These are phyloP conservation scores for Phylloscopus trochilus DNA, from an alignment of 2,113 vertebrate species.

Conservation along the genomic window DNA sequence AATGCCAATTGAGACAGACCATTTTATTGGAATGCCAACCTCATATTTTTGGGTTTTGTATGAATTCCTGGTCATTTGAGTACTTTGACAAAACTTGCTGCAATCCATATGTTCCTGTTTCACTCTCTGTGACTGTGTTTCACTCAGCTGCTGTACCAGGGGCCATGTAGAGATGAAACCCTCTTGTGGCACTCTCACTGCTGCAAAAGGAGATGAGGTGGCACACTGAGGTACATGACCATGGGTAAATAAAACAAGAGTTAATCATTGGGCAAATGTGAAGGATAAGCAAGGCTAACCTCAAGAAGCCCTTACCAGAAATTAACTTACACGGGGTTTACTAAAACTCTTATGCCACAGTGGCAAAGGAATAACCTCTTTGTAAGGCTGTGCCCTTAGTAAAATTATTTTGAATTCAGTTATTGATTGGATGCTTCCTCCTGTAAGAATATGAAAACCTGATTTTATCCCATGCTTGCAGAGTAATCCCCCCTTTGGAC, in stretches of 20 bases:
- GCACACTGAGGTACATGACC: neutral
- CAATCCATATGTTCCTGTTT: neutral
- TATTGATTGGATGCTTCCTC: neutral
- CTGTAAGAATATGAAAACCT: neutral
- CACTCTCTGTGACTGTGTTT: neutral
- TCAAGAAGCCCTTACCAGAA: neutral
- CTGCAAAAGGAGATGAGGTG: neutral
- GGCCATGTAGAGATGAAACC: neutral
- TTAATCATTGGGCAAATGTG: neutral
- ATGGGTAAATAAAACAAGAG: neutral
- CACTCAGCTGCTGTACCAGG: rapidly evolving
- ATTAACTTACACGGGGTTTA: neutral
- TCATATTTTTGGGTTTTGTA: neutral
- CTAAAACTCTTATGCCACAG: neutral
- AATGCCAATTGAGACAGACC: neutral
- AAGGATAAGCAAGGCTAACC: neutral
- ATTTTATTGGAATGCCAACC: neutral
- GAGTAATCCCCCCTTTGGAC: neutral
- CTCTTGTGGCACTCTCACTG: neutral
- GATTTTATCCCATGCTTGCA: neutral
- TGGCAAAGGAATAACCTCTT: neutral
- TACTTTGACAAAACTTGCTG: neutral
- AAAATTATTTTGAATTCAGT: neutral
- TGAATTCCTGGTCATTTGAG: neutral
- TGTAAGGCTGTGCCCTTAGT: neutral